Evolutionary conservation across 2,888 invertebrate genomes (phyloP).

Genomic region (Hydroisotoma schaefferi): DNA sequence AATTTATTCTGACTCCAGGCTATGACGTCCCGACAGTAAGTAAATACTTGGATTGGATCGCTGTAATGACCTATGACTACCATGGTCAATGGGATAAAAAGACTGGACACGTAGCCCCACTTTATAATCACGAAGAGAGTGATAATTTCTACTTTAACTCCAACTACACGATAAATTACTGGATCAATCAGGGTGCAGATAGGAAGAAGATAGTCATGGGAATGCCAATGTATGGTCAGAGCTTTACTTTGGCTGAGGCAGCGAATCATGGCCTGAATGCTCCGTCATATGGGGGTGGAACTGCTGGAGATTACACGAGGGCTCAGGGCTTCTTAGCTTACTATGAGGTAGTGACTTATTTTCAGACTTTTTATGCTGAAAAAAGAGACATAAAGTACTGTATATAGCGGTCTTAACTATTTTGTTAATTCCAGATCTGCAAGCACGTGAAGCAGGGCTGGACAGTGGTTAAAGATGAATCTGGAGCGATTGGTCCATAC

Average conservation of each 20-base stretch:
- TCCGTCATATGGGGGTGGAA: slow-evolving; percentile 63
- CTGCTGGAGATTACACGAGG: slow-evolving; percentile 65
- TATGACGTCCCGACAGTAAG: slow-evolving; percentile 50
- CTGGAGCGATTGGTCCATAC: slow-evolving; percentile 68
- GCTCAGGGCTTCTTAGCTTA: slow-evolving; percentile 71
- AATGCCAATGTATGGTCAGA: slow-evolving; percentile 54
- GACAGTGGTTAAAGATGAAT: slow-evolving; percentile 65
- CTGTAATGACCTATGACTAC: slow-evolving; percentile 51
- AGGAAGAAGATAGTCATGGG: slow-evolving; percentile 65
- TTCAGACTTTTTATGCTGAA: background rate
- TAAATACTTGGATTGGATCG: slow-evolving; percentile 51
- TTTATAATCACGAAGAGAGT: slow-evolving; percentile 49
- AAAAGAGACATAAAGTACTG: background rate
- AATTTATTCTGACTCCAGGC: slow-evolving; percentile 35
- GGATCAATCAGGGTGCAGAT: slow-evolving; percentile 66
- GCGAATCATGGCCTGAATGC: slow-evolving; percentile 59
- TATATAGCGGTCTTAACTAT: slow-evolving; percentile 1
- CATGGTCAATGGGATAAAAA: slow-evolving; percentile 51
- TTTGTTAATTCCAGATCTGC: slow-evolving; percentile 64
- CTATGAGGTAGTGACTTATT: slow-evolving; percentile 65
- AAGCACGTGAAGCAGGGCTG: slow-evolving; percentile 72
- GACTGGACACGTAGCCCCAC: slow-evolving; percentile 52
- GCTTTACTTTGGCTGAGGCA: slow-evolving; percentile 51
- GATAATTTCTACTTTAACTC: slow-evolving; percentile 49
- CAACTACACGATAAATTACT: slow-evolving; percentile 67